phyloP scores from a whole-genome alignment of 2,888 invertebrate genomes.

The Parascotia fuliginaria region DNA sequence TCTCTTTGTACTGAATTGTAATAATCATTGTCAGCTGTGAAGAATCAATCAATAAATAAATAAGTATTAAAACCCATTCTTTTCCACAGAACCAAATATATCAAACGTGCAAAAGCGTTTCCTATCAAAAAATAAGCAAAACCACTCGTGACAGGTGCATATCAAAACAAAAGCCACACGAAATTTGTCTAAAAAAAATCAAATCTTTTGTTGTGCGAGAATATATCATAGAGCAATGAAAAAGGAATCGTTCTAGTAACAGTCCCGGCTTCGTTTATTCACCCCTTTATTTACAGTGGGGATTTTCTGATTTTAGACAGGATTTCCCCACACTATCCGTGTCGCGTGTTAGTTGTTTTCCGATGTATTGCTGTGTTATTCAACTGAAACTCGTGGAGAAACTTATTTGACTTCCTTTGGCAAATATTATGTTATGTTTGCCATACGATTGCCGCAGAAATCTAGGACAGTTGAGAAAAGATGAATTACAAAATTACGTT shows the following conservation, averaged over 20 bases:
- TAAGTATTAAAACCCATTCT: too few relatives aligned
- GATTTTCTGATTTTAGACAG: constrained; percentile 71
- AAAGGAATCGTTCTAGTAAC: constrained; percentile 62
- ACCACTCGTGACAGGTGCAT: not conserved
- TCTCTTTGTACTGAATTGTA: too few relatives aligned
- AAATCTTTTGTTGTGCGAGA: constrained; percentile 51
- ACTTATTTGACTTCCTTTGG: constrained; percentile 11
- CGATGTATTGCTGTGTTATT: constrained; percentile 21
- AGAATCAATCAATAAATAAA: too few relatives aligned
- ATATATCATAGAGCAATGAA: constrained; percentile 68
- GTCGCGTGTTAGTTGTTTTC: constrained; percentile 43
- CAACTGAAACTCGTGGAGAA: constrained; percentile 8
- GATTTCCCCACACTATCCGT: constrained; percentile 64
- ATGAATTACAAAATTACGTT: too few relatives aligned
- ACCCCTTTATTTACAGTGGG: constrained; percentile 71
- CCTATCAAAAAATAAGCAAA: not conserved
- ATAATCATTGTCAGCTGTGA: too few relatives aligned
- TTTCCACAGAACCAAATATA: not conserved
- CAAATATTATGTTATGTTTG: constrained; percentile 1
- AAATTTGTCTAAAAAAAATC: constrained; percentile 34
- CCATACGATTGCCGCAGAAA: not conserved
- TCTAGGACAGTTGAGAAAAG: too few relatives aligned
- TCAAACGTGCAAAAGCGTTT: not conserved
- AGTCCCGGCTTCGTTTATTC: constrained; percentile 65
- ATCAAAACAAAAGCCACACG: not conserved